Conservation (phyloP, 2,113 vertebrate species). For the Polyodon spathula region DNA sequence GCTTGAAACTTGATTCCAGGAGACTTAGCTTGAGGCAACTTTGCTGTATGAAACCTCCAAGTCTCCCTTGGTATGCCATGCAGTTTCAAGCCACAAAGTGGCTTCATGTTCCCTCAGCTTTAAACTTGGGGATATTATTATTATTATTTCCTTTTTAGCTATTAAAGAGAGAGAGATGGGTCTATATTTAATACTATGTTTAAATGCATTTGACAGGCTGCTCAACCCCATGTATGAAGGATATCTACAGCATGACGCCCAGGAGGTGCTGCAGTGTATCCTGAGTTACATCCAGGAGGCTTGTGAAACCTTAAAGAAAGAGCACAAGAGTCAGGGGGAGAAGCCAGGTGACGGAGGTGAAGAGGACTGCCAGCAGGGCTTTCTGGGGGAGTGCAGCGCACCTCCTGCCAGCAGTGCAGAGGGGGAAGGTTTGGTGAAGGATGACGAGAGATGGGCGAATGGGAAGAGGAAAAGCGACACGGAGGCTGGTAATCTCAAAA, state of each 20-base stretch:
- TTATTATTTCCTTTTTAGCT: no score
- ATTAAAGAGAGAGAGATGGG: no score
- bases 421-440: slow-evolving; percentile 1
- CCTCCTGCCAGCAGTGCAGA: not conserved
- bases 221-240: slow-evolving; percentile 98
- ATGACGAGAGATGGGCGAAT: slow-evolving; percentile 39
- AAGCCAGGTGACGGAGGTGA: slow-evolving; percentile 16
- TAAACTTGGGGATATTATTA: no score
- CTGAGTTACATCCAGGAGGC: slow-evolving; percentile 89
- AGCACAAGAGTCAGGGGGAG: slow-evolving; percentile 48
- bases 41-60: no score
- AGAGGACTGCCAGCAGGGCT: slow-evolving; percentile 5
- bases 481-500: slow-evolving; percentile 82
- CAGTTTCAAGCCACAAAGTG: no score
- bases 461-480: slow-evolving; percentile 86
- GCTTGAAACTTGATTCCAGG: no score
- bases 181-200: not conserved
- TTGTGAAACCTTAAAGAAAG: slow-evolving; percentile 80
- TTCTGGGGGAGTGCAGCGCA: not conserved
- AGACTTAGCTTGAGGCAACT: no score
- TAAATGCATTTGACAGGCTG: slow-evolving; percentile 55
- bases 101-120: no score
- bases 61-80: no score
- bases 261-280: slow-evolving; percentile 94
- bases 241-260: slow-evolving; percentile 91